Base-by-base conservation (phyloP, 2,888 invertebrate species). In the Plutella xylostella region DNA sequence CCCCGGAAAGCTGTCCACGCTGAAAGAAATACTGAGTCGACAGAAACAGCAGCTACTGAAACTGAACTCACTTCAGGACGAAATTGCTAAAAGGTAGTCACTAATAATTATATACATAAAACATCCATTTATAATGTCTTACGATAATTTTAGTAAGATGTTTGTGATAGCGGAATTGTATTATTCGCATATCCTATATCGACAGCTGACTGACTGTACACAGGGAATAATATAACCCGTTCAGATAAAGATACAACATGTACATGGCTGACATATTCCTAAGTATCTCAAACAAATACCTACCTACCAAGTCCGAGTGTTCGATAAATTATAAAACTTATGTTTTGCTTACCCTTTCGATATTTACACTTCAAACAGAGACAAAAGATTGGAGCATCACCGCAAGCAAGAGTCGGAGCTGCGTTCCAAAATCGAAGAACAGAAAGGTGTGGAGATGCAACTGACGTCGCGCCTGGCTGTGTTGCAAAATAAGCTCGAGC, bases 1-100 rank as follows among this genome's bases (percentile, higher is more conserved):
- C 0, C 79, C 82, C 0, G 78, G 78, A 0, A 79, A 76, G 55
- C 55, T 83, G 42, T 65, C 77, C 14, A 75, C 75, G 6, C 58
- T 83, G 4, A 80, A 82, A 57, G 83, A 83, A 49, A 61, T 77
- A 9, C 56, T 83, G 14, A 76, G 61, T 50, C 58, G 77, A 43
- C 73, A 82, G 45, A 80, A 78, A 63, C 60, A 61, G 45, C 79
- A 83, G 46, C 51, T 70, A 42, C 74, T 77, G 45, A 82, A 80
- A 50, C 37, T 78, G 4, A 55, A 72, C 0, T 51, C 63, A 17
- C 53, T 82, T 31, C 79, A 80, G 52, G 82, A 83, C 40, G 82
- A 83, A 55, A 55, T 82, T 6, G 51, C 55, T 14, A 82, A 77
- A 61, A 66, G 79, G 83, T 83, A 60, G n/a, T n/a, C n/a, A n/a